Conservation (phyloP, 2,797 vertebrate species). For the Diceros bicornis region DNA sequence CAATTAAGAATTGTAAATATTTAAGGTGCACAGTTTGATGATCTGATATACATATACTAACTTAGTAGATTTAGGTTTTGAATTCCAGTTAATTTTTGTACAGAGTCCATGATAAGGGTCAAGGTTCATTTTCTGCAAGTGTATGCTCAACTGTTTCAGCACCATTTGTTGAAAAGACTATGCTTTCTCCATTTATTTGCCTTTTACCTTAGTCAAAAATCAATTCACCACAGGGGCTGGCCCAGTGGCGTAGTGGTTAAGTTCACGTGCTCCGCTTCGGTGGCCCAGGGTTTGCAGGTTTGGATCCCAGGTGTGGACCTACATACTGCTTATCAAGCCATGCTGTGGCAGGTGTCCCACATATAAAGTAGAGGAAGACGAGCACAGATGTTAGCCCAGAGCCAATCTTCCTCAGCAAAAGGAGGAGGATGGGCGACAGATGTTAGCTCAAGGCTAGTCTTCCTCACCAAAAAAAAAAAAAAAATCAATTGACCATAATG, state of each 20-base stretch:
- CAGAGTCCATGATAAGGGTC: neutral
- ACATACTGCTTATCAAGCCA: too few relatives aligned
- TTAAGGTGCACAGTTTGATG: neutral
- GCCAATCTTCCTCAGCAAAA: too few relatives aligned
- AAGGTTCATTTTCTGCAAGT: neutral
- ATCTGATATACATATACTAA: neutral
- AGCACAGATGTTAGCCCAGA: too few relatives aligned
- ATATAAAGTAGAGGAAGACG: too few relatives aligned
- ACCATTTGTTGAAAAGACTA: neutral
- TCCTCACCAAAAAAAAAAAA: too few relatives aligned
- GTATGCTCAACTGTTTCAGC: rapidly evolving
- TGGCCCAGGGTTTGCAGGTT: too few relatives aligned
- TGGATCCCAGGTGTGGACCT: too few relatives aligned
- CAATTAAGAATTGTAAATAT: neutral
- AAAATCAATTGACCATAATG: neutral
- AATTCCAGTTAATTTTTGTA: neutral
- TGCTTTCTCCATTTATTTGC: neutral
- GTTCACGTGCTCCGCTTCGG: too few relatives aligned
- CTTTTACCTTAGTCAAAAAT: neutral
- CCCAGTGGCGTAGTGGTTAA: too few relatives aligned
- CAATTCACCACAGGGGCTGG: neutral
- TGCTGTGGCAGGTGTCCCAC: too few relatives aligned
- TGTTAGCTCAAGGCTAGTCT: too few relatives aligned
- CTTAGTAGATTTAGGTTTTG: neutral
- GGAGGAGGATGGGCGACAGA: too few relatives aligned